A percentile compares a stretch with the other conserved stretches of the same genome.
Evolutionary conservation across 2,888 invertebrate genomes (phyloP).

Genomic region (Dione vanillae): DNA sequence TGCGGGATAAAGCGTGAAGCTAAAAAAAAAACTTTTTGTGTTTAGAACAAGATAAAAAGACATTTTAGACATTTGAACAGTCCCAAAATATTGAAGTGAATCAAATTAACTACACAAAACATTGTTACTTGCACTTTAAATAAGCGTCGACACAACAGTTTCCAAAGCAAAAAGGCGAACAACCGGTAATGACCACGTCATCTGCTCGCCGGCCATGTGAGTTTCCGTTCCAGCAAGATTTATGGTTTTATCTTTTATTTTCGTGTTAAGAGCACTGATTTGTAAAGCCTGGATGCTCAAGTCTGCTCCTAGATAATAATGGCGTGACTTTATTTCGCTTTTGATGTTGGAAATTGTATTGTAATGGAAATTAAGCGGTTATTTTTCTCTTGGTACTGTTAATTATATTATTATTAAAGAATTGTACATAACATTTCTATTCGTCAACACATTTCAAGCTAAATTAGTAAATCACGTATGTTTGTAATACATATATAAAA

Average conservation of each 20-base stretch:
- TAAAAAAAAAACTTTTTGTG: not conserved
- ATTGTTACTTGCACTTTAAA: constrained; percentile 40
- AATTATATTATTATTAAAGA: not conserved
- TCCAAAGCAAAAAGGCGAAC: constrained; percentile 60
- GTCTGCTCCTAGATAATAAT: constrained; percentile 10
- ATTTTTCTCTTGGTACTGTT: not conserved
- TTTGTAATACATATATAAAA: no score
- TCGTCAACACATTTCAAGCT: no score
- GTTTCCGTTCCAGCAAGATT: constrained; percentile 66
- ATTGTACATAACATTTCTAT: no score
- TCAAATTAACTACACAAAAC: constrained; percentile 15
- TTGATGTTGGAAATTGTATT: constrained; percentile 1
- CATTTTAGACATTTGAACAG: not conserved
- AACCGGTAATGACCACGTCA: constrained; percentile 63
- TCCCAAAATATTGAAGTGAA: not conserved
- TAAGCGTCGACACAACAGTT: constrained; percentile 46
- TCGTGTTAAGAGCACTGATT: constrained; percentile 28
- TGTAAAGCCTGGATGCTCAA: constrained; percentile 26
- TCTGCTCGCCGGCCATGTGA: constrained; percentile 53
- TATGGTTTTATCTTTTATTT: constrained; percentile 48
- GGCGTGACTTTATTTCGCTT: constrained; percentile 4
- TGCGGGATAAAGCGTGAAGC: no score
- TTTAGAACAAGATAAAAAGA: not conserved
- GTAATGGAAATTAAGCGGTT: not conserved
- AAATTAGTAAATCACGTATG: no score